Conservation (phyloP, 2,888 invertebrate species). For the Geotrupes spiniger region DNA sequence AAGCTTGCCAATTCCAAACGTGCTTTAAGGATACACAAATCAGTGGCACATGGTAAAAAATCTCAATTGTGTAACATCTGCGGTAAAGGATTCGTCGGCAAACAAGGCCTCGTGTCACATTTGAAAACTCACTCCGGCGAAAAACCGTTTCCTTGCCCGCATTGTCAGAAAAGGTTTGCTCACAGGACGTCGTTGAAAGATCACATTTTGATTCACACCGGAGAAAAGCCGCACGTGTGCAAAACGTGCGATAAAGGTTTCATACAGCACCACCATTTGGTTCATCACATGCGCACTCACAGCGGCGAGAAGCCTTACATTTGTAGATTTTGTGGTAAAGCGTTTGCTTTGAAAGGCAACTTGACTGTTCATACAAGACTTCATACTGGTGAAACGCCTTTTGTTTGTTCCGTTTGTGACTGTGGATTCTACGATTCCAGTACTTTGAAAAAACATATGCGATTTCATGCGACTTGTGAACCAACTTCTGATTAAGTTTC, state of each 20-base stretch:
- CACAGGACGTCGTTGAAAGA: slow-evolving; percentile 37
- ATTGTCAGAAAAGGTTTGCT: slow-evolving; percentile 40
- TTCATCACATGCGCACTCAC: slow-evolving; percentile 23
- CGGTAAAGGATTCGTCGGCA: slow-evolving; percentile 22
- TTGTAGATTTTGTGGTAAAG: slow-evolving; percentile 23
- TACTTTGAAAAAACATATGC: slow-evolving; percentile 28
- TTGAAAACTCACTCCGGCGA: slow-evolving; percentile 37
- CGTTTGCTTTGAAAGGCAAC: slow-evolving; percentile 26
- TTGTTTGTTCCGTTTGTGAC: slow-evolving; percentile 26
- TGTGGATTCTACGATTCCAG: slow-evolving; percentile 29
- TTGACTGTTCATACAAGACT: slow-evolving; percentile 27
- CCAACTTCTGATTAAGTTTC: too few relatives aligned
- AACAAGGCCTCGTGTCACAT: slow-evolving; percentile 15
- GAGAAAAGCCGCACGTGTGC: slow-evolving; percentile 35
- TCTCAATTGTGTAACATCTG: slow-evolving; percentile 23
- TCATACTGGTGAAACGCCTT: slow-evolving; percentile 31
- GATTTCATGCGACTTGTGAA: slow-evolving; percentile 9
- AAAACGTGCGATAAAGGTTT: slow-evolving; percentile 22
- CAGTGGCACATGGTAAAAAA: slow-evolving; percentile 16
- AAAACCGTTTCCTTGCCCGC: slow-evolving; percentile 36
- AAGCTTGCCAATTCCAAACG: slow-evolving; percentile 5
- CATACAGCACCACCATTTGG: slow-evolving; percentile 21
- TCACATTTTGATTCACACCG: slow-evolving; percentile 40
- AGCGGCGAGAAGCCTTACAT: slow-evolving; percentile 23
- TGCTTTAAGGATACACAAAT: slow-evolving; percentile 9